Percentiles rank a stretch among this genome's conserved stretches.
phyloP scores from a whole-genome alignment of 2,888 invertebrate species.

The Nephrotoma flavescens region DNA sequence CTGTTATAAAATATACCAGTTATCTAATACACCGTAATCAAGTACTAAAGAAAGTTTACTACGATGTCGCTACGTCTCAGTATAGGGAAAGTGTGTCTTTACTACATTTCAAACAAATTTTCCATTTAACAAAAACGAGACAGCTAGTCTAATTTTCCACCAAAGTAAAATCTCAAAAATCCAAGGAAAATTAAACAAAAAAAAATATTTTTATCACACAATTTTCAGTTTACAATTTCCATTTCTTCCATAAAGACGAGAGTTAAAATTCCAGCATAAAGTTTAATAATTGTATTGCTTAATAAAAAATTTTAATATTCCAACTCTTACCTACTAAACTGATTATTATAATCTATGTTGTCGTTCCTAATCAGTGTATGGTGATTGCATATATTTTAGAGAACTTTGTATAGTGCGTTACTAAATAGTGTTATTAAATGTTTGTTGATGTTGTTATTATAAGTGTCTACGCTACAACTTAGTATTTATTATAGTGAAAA shows the following conservation, averaged over 20 bases:
- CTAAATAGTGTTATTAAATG: no score
- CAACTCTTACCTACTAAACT: background rate
- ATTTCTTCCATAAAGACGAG: background rate
- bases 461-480: background rate
- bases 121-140: background rate
- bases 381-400: no score
- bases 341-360: background rate
- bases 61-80: no score
- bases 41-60: no score
- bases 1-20: no score
- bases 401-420: no score
- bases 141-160: background rate
- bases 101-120: background rate
- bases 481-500: background rate
- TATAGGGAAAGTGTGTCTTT: background rate
- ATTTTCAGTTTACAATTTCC: background rate
- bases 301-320: background rate
- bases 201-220: background rate
- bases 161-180: background rate
- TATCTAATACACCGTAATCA: no score
- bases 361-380: background rate
- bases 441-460: background rate
- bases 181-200: background rate
- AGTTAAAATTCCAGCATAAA: background rate
- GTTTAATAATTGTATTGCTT: background rate